Conservation (phyloP, 2,888 invertebrate species). For the Scelioninae gen. 1 region DNA sequence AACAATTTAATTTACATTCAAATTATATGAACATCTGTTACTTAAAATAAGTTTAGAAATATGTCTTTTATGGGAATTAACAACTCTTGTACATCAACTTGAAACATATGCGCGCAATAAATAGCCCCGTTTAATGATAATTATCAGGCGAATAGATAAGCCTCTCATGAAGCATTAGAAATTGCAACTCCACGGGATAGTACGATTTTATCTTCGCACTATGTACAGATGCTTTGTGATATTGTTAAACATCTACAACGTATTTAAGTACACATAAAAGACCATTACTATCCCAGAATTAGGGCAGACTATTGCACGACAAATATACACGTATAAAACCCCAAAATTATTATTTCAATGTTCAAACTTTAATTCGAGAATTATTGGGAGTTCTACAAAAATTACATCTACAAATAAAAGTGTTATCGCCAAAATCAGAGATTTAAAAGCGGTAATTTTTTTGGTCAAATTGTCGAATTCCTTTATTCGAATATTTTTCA, state of each 20-base stretch:
- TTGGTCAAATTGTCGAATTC: too few species aligned
- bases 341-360: conserved; percentile 21
- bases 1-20: conserved; percentile 40
- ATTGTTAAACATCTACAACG: conserved; percentile 51
- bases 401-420: too few species aligned
- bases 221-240: conserved; percentile 65
- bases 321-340: conserved; percentile 34
- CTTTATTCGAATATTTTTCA: too few species aligned
- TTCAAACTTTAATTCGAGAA: conserved; percentile 2
- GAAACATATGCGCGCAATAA: conserved; percentile 52
- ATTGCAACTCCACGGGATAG: conserved; percentile 60
- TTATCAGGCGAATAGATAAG: conserved; percentile 59
- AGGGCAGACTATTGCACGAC: conserved; percentile 38
- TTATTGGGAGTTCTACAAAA: not conserved
- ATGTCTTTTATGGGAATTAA: conserved; percentile 49
- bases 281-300: conserved; percentile 35
- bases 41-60: conserved; percentile 41
- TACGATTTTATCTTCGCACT: conserved; percentile 59
- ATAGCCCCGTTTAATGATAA: conserved; percentile 62
- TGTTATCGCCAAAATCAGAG: too few species aligned
- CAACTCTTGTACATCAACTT: conserved; percentile 36
- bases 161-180: conserved; percentile 58
- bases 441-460: too few species aligned
- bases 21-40: too few species aligned
- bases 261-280: conserved; percentile 55